Evolutionary conservation across 2,797 vertebrate genomes (phyloP).

Genomic region (Xiphorhynchus erythropygius): DNA sequence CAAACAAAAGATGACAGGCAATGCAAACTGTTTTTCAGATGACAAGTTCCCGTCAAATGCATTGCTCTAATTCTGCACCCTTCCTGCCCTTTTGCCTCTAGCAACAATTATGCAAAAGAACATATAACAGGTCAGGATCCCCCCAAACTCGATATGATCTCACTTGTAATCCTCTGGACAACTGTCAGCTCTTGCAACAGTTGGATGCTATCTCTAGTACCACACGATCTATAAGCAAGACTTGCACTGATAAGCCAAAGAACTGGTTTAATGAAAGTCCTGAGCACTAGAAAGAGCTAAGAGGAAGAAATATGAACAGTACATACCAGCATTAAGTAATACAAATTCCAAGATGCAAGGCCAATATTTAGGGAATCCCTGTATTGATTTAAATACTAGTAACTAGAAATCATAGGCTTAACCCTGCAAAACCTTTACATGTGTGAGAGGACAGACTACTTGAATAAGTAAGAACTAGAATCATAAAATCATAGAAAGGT

Average conservation of each 20-base stretch:
- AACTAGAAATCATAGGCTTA: constrained; percentile 20
- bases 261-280: constrained; percentile 64
- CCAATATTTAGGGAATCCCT: constrained; percentile 17
- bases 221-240: constrained; percentile 64
- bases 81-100: constrained; percentile 64
- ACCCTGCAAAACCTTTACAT: background rate
- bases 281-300: constrained; percentile 57
- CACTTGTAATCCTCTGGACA: constrained; percentile 75
- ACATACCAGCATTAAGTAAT: background rate
- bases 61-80: constrained; percentile 67
- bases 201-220: constrained; percentile 73
- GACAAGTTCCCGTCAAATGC: constrained; percentile 60
- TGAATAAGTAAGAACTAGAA: background rate
- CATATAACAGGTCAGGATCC: constrained; percentile 74
- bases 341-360: background rate
- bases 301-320: constrained; percentile 14
- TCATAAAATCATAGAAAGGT: background rate
- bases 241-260: constrained; percentile 58
- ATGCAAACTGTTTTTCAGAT: constrained; percentile 76
- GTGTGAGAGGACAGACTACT: background rate
- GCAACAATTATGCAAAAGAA: constrained; percentile 78
- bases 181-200: constrained; percentile 76
- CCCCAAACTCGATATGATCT: constrained; percentile 72
- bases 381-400: background rate
- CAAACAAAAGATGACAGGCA: constrained; percentile 77